Evolutionary conservation across 1,140 invertebrate genomes (phyloP).

Genomic region (Sitophilus oryzae): DNA sequence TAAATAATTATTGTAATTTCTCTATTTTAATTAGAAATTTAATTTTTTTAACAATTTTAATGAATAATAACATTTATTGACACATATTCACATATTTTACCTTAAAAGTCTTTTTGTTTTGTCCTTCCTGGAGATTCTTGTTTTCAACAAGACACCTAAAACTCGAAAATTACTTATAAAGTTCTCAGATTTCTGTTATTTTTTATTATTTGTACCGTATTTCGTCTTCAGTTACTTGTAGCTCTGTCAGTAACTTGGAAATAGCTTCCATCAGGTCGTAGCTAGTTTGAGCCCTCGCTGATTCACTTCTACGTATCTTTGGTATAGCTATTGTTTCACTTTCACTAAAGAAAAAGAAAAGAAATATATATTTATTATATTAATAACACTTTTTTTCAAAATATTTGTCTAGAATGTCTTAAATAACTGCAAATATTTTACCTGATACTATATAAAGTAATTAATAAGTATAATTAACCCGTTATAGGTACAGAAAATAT

Average conservation of each 20-base stretch:
- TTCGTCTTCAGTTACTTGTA: conserved; percentile 48
- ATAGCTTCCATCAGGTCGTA: conserved; percentile 51
- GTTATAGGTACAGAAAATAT: too few species aligned
- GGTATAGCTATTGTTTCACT: conserved; percentile 34
- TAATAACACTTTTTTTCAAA: too few species aligned
- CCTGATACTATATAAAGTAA: too few species aligned
- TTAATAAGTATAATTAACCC: too few species aligned
- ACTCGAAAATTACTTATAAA: background rate
- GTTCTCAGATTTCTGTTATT: background rate
- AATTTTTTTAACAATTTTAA: too few species aligned
- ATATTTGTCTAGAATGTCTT: too few species aligned
- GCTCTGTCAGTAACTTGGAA: conserved; percentile 45
- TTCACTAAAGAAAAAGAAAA: conserved; percentile 27
- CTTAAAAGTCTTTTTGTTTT: conserved; percentile 16
- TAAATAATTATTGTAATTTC: too few species aligned
- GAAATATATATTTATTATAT: too few species aligned
- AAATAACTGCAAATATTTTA: too few species aligned
- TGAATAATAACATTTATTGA: background rate
- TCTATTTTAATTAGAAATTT: too few species aligned
- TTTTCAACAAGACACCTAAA: conserved; percentile 17
- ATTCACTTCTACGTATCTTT: conserved; percentile 39
- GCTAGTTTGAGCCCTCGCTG: conserved; percentile 42
- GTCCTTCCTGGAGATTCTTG: conserved; percentile 17
- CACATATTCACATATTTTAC: background rate
- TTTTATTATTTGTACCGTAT: conserved; percentile 37